A percentile compares a stretch with the other conserved stretches of the same genome.
These are phyloP conservation scores for Tipula vernalis DNA, from an alignment of 2,888 invertebrate species.

Conservation along the genomic window DNA sequence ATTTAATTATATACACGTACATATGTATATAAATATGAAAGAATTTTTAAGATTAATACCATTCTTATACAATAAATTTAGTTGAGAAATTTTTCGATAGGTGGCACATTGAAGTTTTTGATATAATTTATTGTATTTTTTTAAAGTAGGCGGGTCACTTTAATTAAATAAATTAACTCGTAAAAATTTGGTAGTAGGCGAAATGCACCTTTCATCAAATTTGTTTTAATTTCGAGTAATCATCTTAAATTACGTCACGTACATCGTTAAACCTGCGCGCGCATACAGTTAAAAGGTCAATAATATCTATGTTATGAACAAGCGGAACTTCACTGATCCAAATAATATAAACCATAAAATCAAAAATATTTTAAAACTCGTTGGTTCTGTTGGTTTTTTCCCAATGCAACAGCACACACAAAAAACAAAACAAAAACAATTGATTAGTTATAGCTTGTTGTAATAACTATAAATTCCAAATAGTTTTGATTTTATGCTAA, in stretches of 20 bases:
- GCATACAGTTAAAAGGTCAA: not conserved
- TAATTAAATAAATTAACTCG: not conserved
- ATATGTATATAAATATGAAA: not conserved
- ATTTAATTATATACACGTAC: not conserved
- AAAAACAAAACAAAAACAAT: not conserved
- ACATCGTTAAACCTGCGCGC: not conserved
- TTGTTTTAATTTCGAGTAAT: not conserved
- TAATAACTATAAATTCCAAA: constrained; percentile 4
- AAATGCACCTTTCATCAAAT: not conserved
- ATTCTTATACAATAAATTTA: not conserved
- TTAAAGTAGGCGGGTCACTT: not conserved
- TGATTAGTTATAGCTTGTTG: not conserved
- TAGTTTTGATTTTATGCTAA: not conserved
- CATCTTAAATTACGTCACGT: not conserved
- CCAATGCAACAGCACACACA: not conserved
- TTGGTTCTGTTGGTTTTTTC: not conserved
- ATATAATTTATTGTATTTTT: not conserved
- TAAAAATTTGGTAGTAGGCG: not conserved
- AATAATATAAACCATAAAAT: not conserved
- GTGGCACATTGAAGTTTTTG: not conserved
- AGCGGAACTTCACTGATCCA: not conserved
- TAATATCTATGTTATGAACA: not conserved
- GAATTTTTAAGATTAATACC: not conserved
- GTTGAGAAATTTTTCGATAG: not conserved
- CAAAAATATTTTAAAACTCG: not conserved